Evolutionary conservation across 2,113 vertebrate species (phyloP), one percentile per base, ranked within the genome.

Genomic region (Delphinapterus leucas): DNA sequence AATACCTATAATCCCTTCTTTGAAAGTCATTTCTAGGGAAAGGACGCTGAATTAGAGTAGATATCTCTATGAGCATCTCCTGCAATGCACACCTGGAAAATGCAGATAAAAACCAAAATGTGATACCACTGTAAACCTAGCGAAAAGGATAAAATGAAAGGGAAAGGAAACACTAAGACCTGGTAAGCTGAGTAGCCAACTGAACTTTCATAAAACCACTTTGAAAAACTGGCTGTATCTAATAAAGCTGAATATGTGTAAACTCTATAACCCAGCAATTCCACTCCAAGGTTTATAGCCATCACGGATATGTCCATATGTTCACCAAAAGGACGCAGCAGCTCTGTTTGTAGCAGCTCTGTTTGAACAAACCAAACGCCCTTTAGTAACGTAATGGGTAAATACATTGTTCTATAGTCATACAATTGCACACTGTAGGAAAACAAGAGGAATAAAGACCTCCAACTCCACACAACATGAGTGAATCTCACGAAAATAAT

Each of bases 21-120:
- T 36, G 79, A 87, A 82, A 61, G 21, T 70, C 33, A 36, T 20
- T 70, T 61, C 44, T 41, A 83, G 8, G 21, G 55, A 96, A 91
- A 71, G 47, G 33, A 67, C 18, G 2, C 8, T 65, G 36, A 53
- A 38, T 82, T 41, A 71, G 41, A 23, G 5, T 26, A 2, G 20
- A 4, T 26, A 82, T 14, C 3, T 26, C 15, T 41, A 55, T 1
- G 44, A 36, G 25, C 8, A 53, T 67, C n/a, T 63, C 5, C n/a
- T 49, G 9, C 0, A 38, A 10, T 44, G 10, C 6, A 41, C 12
- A 25, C 12, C 31, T 76, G 65, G 60, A 14, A 61, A 94, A 61
- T 20, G 3, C 23, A 73, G n/a, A 53, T 31, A 13, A 47, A 77
- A 94, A 7, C 18, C 26, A 17, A 8, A 25, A 14, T 13, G 2